These are phyloP conservation scores for Paradoxurus hermaphroditus DNA, from an alignment of 2,113 vertebrate genomes.

Conservation along the genomic window DNA sequence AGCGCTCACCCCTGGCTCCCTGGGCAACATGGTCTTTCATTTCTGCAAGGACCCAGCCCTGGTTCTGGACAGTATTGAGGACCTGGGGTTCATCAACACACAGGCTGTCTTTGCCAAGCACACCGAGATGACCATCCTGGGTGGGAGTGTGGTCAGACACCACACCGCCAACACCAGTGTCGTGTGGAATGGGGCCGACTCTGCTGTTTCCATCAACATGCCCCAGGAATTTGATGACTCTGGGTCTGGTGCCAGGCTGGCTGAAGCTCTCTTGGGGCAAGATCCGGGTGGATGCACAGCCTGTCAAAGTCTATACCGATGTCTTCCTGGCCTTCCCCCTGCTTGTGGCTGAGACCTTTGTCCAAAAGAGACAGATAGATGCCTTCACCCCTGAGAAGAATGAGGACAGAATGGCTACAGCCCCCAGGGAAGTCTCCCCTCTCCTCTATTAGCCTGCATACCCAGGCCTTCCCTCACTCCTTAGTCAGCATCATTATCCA, in stretches of 20 bases:
- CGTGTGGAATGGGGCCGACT: conserved; percentile 95
- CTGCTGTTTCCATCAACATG: conserved; percentile 92
- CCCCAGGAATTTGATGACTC: conserved; percentile 97
- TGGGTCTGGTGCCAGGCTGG: conserved; percentile 91
- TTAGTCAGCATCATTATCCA: background rate
- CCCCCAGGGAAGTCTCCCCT: background rate
- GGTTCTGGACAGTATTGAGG: conserved; percentile 94
- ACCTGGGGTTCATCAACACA: conserved; percentile 90
- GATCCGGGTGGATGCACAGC: conserved; percentile 91
- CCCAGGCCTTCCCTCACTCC: background rate
- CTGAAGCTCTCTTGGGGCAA: conserved; percentile 97
- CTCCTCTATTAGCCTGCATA: background rate
- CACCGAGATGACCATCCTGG: conserved; percentile 94
- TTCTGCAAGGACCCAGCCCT: conserved; percentile 93
- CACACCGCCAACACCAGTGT: conserved; percentile 96
- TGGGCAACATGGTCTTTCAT: conserved; percentile 98
- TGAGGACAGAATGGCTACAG: conserved; percentile 59
- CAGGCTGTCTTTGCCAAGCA: conserved; percentile 90
- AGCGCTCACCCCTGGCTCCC: conserved; percentile 93
- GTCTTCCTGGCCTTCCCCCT: conserved; percentile 94
- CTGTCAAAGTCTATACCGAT: conserved; percentile 93
- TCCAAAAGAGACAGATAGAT: conserved; percentile 77
- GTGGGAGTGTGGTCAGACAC: conserved; percentile 94
- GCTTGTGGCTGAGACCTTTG: conserved; percentile 94
- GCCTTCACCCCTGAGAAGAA: conserved; percentile 80